Percentiles rank a stretch among this genome's conserved stretches.
Evolutionary conservation across 2,113 vertebrate genomes (phyloP).

Genomic region (Sula dactylatra): DNA sequence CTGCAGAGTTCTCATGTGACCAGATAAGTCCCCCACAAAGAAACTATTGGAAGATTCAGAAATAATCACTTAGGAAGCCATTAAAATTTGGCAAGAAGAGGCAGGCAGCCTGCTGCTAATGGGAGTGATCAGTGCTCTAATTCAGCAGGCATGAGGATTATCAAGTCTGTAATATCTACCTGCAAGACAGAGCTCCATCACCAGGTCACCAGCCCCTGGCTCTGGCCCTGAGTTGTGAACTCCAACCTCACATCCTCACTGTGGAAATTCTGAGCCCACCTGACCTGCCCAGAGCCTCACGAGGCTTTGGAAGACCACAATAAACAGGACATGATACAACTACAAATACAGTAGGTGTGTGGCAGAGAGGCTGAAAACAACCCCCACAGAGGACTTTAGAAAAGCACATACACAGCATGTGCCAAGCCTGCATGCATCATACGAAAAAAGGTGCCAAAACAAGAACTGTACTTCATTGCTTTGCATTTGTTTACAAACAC

Average conservation of each 20-base stretch:
- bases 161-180: neutral
- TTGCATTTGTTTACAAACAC: neutral
- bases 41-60: neutral
- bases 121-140: neutral
- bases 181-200: neutral
- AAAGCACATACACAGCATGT: neutral
- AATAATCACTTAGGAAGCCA: slow-evolving; percentile 6
- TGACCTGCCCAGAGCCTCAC: neutral
- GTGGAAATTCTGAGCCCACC: neutral
- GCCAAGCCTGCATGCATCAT: neutral
- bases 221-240: neutral
- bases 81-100: slow-evolving; percentile 37
- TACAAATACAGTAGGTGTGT: accelerated
- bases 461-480: neutral
- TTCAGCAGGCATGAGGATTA: neutral
- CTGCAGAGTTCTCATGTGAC: neutral
- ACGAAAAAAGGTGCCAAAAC: neutral
- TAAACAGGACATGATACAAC: neutral
- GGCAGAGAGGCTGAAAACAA: neutral
- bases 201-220: neutral
- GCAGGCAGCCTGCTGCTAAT: neutral
- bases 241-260: neutral
- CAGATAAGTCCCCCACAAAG: neutral
- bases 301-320: neutral
- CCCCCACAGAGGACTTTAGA: neutral